phyloP scores from a whole-genome alignment of 1,140 invertebrate species.

The Acyrthosiphon pisum region DNA sequence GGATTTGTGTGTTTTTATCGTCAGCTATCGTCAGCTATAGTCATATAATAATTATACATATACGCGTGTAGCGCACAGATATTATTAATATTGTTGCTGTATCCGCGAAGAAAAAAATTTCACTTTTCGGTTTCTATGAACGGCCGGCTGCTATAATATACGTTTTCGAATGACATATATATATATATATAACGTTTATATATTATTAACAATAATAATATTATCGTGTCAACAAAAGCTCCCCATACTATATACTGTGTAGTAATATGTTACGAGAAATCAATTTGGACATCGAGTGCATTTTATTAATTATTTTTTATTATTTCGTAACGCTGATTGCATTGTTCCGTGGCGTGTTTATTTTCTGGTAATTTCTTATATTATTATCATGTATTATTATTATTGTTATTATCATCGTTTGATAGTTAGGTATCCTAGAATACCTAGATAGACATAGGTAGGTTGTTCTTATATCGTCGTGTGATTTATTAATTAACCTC shows the following conservation, averaged over 20 bases:
- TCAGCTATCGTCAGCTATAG: no score
- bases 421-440: background rate
- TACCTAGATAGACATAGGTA: no score
- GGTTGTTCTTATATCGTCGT: background rate
- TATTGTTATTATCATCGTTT: background rate
- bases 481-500: background rate
- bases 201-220: background rate
- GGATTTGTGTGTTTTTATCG: background rate
- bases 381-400: background rate
- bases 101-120: background rate
- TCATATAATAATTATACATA: background rate
- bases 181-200: background rate
- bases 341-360: background rate
- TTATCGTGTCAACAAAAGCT: background rate
- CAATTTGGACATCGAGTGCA: background rate
- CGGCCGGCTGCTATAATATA: background rate
- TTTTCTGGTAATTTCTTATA: background rate
- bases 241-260: background rate
- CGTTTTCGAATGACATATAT: background rate
- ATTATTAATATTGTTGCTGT: background rate
- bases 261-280: background rate
- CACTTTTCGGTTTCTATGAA: conserved; percentile 27
- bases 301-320: conserved; percentile 1
- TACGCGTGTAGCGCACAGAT: background rate
- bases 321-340: background rate